Evolutionary conservation across 2,797 vertebrate species (phyloP).

Genomic region (Novumbra hubbsi): DNA sequence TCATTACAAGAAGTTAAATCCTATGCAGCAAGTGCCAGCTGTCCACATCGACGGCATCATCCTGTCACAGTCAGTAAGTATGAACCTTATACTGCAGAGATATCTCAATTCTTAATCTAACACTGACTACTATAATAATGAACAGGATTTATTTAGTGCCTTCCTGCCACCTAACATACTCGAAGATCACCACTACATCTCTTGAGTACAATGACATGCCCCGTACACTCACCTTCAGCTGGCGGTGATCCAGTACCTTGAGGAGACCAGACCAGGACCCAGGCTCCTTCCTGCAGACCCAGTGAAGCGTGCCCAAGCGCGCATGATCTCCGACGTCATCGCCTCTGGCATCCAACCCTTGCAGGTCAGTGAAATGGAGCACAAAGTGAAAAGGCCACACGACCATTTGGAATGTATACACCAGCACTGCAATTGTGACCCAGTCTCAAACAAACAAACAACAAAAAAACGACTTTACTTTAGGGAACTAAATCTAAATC

Average conservation of each 20-base stretch:
- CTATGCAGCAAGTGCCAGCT: constrained; percentile 94
- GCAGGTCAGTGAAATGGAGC: constrained; percentile 75
- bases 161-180: too few relatives aligned
- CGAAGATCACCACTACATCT: too few relatives aligned
- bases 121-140: not conserved
- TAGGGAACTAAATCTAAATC: not conserved
- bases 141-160: not conserved
- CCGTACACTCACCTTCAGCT: constrained; percentile 69
- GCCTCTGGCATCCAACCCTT: constrained; percentile 91
- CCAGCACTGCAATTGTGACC: not conserved
- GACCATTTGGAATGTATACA: not conserved
- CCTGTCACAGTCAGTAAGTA: constrained; percentile 92
- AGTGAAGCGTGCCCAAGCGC: constrained; percentile 84
- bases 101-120: not conserved
- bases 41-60: constrained; percentile 89
- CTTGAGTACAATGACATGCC: not conserved
- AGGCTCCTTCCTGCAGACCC: constrained; percentile 84
- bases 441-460: too few relatives aligned
- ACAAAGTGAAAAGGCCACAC: not conserved
- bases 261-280: constrained; percentile 85
- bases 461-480: not conserved
- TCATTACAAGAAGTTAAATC: constrained; percentile 84
- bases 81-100: not conserved
- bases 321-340: constrained; percentile 89
- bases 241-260: constrained; percentile 94